Conservation (phyloP, 2,888 invertebrate genomes). For the Antitype chi region DNA sequence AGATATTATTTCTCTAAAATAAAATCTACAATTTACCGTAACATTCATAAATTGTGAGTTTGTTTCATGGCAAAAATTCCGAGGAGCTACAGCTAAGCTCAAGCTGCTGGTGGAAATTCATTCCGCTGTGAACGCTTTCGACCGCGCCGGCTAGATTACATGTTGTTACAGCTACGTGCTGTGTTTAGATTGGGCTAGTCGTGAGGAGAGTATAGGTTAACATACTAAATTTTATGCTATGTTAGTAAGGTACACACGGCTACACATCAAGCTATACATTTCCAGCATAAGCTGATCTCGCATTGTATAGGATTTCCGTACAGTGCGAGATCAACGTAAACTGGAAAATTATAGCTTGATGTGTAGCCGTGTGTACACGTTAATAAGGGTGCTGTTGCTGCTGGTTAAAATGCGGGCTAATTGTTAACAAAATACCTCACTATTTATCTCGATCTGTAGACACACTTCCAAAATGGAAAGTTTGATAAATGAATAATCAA, state of each 20-base stretch:
- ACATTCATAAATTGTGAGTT: slow-evolving; percentile 22
- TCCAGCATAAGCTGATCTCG: too few species aligned
- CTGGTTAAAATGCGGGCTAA: not conserved
- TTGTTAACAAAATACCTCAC: not conserved
- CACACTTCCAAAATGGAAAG: not conserved
- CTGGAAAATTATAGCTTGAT: too few species aligned
- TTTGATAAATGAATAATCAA: too few species aligned
- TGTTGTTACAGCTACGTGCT: slow-evolving; percentile 77
- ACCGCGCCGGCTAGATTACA: slow-evolving; percentile 82
- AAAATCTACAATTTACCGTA: slow-evolving; percentile 28
- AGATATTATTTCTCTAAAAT: not conserved
- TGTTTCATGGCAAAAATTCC: slow-evolving; percentile 47
- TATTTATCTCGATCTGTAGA: not conserved
- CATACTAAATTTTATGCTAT: not conserved
- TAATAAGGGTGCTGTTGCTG: not conserved
- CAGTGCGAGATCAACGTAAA: too few species aligned
- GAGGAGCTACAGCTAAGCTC: slow-evolving; percentile 46
- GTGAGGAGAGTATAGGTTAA: not conserved
- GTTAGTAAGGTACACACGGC: too few species aligned
- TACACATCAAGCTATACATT: too few species aligned
- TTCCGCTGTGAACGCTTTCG: slow-evolving; percentile 78
- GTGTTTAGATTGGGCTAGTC: slow-evolving; percentile 60
- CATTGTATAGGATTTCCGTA: too few species aligned
- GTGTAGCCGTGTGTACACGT: too few species aligned
- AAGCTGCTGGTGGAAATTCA: slow-evolving; percentile 77